Conservation (phyloP, 2,888 invertebrate species). For the Formica aserva region DNA sequence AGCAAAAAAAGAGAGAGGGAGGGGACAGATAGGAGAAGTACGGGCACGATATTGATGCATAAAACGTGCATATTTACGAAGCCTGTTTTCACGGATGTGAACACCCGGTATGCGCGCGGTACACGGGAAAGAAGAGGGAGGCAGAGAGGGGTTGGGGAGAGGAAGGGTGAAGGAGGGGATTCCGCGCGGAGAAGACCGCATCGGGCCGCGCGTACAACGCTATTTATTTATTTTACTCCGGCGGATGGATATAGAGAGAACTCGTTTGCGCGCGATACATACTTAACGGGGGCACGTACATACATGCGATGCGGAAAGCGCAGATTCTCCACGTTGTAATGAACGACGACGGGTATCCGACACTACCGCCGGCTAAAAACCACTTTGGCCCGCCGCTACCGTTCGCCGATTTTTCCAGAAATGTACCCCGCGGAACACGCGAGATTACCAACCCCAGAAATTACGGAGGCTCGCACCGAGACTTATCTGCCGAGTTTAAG, state of each 20-base stretch:
- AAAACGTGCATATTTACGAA: conserved; percentile 84
- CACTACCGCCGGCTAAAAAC: conserved; percentile 37
- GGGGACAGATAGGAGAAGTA: conserved; percentile 53
- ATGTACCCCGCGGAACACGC: conserved; percentile 11
- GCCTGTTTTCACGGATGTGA: conserved; percentile 85
- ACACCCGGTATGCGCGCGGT: conserved; percentile 83
- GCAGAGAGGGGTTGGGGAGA: conserved; percentile 63
- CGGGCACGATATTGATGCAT: conserved; percentile 81
- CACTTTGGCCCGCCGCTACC: conserved; percentile 24
- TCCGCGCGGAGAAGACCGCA: conserved; percentile 69
- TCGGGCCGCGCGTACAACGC: conserved; percentile 61
- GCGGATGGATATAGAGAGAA: conserved; percentile 80
- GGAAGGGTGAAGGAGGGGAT: conserved; percentile 61
- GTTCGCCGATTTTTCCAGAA: conserved; percentile 58
- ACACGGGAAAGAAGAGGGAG: conserved; percentile 79
- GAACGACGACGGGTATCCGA: conserved; percentile 71
- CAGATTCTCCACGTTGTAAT: conserved; percentile 64
- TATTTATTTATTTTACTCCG: conserved; percentile 84
- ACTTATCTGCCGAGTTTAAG: conserved; percentile 5
- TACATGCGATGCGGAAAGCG: conserved; percentile 64
- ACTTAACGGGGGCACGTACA: conserved; percentile 49
- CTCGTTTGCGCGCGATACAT: conserved; percentile 77
- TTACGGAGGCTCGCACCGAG: conserved; percentile 28
- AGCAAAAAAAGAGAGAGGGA: conserved; percentile 28
- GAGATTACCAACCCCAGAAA: conserved; percentile 38